A percentile compares a stretch with the other conserved stretches of the same genome.
These are phyloP conservation scores for Lissonota sp. DNA, from an alignment of 2,888 invertebrate species.

Conservation along the genomic window DNA sequence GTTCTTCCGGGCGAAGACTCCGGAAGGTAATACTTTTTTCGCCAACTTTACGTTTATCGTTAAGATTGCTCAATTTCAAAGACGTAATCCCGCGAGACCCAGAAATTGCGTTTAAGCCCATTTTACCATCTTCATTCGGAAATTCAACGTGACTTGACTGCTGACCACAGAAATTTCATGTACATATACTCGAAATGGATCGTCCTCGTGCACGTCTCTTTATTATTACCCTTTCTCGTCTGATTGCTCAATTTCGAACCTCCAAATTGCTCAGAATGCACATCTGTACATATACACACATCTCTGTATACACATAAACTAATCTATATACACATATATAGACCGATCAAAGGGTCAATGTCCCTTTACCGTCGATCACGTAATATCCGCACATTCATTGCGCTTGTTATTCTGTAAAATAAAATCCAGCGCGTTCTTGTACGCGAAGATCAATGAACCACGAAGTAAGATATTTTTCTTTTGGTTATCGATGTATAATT, in stretches of 20 bases:
- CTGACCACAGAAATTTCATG: conserved; percentile 54
- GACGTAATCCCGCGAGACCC: conserved; percentile 40
- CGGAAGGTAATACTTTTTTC: conserved; percentile 37
- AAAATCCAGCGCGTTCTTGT: conserved; percentile 22
- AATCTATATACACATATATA: too few species aligned
- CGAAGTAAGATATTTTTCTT: conserved; percentile 16
- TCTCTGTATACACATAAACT: neutral
- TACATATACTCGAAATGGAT: conserved; percentile 51
- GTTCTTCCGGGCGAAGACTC: conserved; percentile 43
- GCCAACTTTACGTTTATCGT: conserved; percentile 34
- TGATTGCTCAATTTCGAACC: conserved; percentile 63
- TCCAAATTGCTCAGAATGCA: conserved; percentile 58
- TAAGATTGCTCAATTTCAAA: conserved; percentile 61
- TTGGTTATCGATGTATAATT: conserved; percentile 14
- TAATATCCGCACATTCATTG: conserved; percentile 43
- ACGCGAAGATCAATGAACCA: conserved; percentile 22
- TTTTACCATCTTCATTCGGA: conserved; percentile 38
- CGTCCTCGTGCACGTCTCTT: conserved; percentile 40
- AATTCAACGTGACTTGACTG: conserved; percentile 45
- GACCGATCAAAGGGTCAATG: too few species aligned
- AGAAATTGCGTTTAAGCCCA: conserved; percentile 42
- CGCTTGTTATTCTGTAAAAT: conserved; percentile 29
- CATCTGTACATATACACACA: conserved; percentile 20
- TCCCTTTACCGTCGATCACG: conserved; percentile 14
- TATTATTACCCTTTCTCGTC: conserved; percentile 39